phyloP scores from a whole-genome alignment of 2,113 vertebrate species.

The Hippocampus barbouri region DNA sequence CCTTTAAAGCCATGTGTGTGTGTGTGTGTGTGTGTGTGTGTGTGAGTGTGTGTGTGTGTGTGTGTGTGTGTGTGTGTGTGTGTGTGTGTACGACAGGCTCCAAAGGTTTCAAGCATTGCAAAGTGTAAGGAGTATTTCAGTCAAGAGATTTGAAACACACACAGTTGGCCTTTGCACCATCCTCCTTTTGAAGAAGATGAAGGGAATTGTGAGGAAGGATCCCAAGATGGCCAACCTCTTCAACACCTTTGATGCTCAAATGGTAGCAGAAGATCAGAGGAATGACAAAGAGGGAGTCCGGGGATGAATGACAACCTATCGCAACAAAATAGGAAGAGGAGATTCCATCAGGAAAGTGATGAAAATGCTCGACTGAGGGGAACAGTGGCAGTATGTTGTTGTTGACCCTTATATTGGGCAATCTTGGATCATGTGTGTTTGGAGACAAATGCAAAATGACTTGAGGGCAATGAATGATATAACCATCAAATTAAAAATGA shows the following conservation, averaged over 20 bases:
- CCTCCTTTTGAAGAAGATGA: conserved; percentile 61
- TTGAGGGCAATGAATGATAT: no score
- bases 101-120: neutral
- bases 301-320: conserved; percentile 15
- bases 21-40: neutral
- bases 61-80: neutral
- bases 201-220: conserved; percentile 38
- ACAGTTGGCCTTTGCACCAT: conserved; percentile 52
- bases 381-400: neutral
- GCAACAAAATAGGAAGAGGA: conserved; percentile 16
- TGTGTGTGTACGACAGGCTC: neutral
- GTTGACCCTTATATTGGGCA: neutral
- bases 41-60: neutral
- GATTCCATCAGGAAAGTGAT: conserved; percentile 14
- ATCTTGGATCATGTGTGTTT: neutral
- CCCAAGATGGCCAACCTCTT: conserved; percentile 58
- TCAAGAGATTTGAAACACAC: conserved; percentile 29
- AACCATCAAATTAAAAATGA: no score
- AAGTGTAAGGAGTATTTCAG: neutral
- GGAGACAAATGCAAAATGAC: no score
- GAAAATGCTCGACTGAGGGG: neutral
- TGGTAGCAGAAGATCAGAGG: conserved; percentile 54
- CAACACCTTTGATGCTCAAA: conserved; percentile 58
- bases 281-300: conserved; percentile 11
- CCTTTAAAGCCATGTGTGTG: neutral